Conservation (phyloP, 2,888 invertebrate species). For the Deladenus siricidicola region DNA sequence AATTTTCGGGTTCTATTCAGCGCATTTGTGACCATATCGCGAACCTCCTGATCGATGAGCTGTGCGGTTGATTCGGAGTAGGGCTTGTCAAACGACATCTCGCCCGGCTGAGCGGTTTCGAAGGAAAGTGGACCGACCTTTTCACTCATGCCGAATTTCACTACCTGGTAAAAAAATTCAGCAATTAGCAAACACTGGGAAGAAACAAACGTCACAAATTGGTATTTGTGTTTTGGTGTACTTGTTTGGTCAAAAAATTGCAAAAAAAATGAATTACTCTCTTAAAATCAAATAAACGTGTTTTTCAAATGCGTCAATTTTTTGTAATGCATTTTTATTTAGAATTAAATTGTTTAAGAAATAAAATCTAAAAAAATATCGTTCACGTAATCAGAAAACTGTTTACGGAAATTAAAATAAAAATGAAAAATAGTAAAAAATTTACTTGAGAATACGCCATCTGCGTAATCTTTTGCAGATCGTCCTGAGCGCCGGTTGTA, state of each 20-base stretch:
- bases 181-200: too few species aligned
- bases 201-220: too few species aligned
- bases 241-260: too few species aligned
- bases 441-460: constrained; percentile 84
- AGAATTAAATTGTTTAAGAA: too few species aligned
- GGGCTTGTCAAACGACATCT: constrained; percentile 64
- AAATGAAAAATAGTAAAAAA: background rate
- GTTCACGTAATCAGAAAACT: background rate
- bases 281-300: too few species aligned
- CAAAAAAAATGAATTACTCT: too few species aligned
- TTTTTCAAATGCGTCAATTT: too few species aligned
- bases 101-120: constrained; percentile 83
- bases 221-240: too few species aligned
- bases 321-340: too few species aligned
- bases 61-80: constrained; percentile 96
- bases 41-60: constrained; percentile 83
- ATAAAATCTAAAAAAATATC: too few species aligned
- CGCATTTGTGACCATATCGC: constrained; percentile 68
- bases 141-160: constrained; percentile 93
- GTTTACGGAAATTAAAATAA: background rate
- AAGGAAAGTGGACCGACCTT: constrained; percentile 94
- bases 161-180: too few species aligned
- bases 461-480: constrained; percentile 92
- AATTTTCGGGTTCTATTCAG: constrained; percentile 73
- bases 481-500: constrained; percentile 97